phyloP scores from a whole-genome alignment of 2,797 vertebrate species.

The Aphelocoma californica region DNA sequence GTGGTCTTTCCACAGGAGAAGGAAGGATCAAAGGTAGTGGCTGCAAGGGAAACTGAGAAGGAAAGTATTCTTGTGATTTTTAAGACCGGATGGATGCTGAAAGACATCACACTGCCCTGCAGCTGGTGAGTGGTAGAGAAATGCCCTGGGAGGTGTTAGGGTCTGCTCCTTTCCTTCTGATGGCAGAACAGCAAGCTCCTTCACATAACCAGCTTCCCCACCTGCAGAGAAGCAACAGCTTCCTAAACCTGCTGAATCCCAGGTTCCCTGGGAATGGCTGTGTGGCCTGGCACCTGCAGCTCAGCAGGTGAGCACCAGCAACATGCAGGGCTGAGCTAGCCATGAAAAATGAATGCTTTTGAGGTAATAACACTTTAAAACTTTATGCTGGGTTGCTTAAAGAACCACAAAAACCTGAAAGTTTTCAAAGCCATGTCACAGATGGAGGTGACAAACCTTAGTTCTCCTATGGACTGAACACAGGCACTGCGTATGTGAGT shows the following conservation, averaged over 20 bases:
- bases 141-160: rapidly evolving
- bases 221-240: neutral
- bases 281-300: rapidly evolving
- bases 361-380: neutral
- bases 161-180: neutral
- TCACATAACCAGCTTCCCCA: neutral
- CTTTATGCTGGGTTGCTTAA: neutral
- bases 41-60: neutral
- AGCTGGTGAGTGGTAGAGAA: neutral
- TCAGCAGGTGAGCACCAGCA: neutral
- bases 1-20: neutral
- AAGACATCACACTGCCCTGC: neutral
- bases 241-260: neutral
- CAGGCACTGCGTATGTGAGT: neutral
- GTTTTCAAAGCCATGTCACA: neutral
- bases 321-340: neutral
- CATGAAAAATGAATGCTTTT: neutral
- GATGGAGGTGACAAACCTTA: neutral
- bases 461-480: neutral
- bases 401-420: neutral
- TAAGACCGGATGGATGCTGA: neutral
- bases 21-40: neutral
- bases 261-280: neutral
- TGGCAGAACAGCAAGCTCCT: neutral
- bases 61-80: neutral